Evolutionary conservation across 2,113 vertebrate species (phyloP).

Genomic region (Trematomus loennbergii): DNA sequence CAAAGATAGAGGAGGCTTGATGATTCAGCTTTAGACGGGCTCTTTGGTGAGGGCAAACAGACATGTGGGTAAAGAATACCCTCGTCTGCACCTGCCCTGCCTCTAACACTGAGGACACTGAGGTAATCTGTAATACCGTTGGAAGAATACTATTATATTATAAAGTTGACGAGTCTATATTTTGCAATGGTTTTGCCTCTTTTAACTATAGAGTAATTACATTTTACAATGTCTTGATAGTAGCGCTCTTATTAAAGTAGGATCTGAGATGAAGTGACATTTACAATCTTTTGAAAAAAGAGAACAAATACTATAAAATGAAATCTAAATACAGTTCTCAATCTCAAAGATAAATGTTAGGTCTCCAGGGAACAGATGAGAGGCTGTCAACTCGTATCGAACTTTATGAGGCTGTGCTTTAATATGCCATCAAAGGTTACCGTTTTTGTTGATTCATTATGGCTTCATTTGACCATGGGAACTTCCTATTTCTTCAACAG

Average conservation of each 20-base stretch:
- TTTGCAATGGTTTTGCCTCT: background rate
- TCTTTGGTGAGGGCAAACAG: slow-evolving; percentile 20
- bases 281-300: background rate
- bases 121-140: slow-evolving; percentile 1
- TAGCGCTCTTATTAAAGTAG: background rate
- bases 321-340: slow-evolving; percentile 12
- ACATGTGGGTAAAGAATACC: background rate
- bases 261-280: slow-evolving; percentile 9
- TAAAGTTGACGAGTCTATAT: no score
- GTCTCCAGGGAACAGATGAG: slow-evolving; percentile 7
- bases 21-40: slow-evolving; percentile 35
- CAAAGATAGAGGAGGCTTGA: slow-evolving; percentile 33
- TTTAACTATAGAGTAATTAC: background rate
- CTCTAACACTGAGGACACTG: background rate
- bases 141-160: background rate
- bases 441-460: background rate
- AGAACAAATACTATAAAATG: slow-evolving; percentile 3
- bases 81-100: background rate
- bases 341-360: slow-evolving; percentile 2
- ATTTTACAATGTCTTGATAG: background rate
- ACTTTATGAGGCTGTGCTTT: slow-evolving; percentile 6
- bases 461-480: background rate
- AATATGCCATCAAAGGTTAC: background rate
- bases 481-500: background rate
- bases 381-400: background rate